These are phyloP conservation scores for Parelbella ahira DNA, from an alignment of 2,888 invertebrate species.

Conservation along the genomic window DNA sequence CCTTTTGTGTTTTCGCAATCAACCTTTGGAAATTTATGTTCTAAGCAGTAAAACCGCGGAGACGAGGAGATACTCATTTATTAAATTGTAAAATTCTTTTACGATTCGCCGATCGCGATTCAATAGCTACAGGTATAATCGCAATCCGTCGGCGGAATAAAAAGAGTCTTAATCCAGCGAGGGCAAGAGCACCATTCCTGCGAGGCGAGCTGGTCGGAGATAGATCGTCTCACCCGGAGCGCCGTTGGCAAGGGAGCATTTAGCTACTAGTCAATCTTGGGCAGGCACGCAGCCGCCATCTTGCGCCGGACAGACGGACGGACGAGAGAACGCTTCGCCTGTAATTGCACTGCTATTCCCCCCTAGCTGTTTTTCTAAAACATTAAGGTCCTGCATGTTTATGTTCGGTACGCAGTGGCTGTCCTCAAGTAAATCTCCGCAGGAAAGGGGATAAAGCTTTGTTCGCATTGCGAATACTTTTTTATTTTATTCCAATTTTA, in stretches of 20 bases:
- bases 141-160: conserved; percentile 43
- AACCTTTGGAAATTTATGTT: no score
- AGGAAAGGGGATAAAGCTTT: no score
- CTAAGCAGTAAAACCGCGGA: no score
- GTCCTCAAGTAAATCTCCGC: conserved; percentile 2
- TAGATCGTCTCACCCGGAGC: conserved; percentile 62
- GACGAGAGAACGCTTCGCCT: conserved; percentile 58
- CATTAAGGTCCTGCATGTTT: conserved; percentile 30
- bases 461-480: no score
- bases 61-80: no score
- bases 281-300: conserved; percentile 73
- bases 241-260: conserved; percentile 67
- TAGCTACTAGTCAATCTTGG: conserved; percentile 77
- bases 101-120: no score
- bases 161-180: conserved; percentile 72
- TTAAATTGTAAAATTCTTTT: no score
- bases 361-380: conserved; percentile 67
- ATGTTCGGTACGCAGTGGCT: conserved; percentile 5
- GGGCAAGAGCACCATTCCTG: conserved; percentile 58
- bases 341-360: conserved; percentile 72
- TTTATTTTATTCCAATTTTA: no score
- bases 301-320: conserved; percentile 57
- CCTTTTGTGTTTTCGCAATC: no score
- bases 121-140: conserved; percentile 46
- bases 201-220: conserved; percentile 59